Evolutionary conservation across 2,113 vertebrate species (phyloP), one percentile per base, ranked within the genome.

Genomic region (Bufo gargarizans): DNA sequence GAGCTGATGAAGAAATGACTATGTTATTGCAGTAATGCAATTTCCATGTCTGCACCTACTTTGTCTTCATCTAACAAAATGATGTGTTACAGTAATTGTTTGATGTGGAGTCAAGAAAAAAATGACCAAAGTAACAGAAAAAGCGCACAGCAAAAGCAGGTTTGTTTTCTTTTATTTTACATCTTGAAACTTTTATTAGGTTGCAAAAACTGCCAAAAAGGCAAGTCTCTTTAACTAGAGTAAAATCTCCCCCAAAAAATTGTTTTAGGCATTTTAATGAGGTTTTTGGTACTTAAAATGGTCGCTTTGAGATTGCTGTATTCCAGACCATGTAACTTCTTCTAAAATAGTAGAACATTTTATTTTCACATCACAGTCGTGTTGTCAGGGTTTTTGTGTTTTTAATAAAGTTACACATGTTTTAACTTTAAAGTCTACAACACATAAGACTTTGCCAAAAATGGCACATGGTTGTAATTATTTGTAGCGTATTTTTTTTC

Each of bases 181-280:
- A 88, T 83, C 78, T 88, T 81, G 61, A 87, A 49, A n/a, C 61
- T 88, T 82, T 82, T 88, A 88, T 88, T 61, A 61, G 67, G 67
- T 22, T 63, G 49, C 43, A 76, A 88, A 88, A 63, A 76, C 78
- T 88, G 86, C 78, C 78, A 82, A 72, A 74, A 71, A 50, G 22
- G 67, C 78, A 82, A 59, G 13, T 22, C 47, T 65, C 71, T 77
- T 13, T 82, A 82, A 88, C 80, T 63, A 82, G 65, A 17, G 22
- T 72, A 47, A 82, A 82, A 81, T 61, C 49, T 22, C 17, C n/a
- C 16, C 49, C 72, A 69, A 80, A 65, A 71, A 87, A 69, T 77
- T 50, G 72, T 86, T 86, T 77, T 77, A 81, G 86, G 78, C 55
- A 82, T 82, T 88, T 88, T 88, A 82, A 88, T 76, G 69, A 88